Evolutionary conservation across 2,797 vertebrate genomes (phyloP).

Genomic region (Thamnophis elegans): DNA sequence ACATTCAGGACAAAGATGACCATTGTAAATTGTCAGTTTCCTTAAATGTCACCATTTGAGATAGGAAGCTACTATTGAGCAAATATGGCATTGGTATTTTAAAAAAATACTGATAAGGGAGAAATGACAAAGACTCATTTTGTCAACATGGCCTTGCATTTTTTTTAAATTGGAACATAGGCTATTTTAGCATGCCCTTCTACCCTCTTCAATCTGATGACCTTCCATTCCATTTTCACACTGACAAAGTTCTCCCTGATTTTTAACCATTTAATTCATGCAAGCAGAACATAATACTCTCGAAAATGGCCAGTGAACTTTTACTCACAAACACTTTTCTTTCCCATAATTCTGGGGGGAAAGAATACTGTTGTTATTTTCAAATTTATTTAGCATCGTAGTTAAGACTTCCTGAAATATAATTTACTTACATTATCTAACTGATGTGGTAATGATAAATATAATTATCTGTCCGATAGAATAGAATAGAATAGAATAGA

Average conservation of each 20-base stretch:
- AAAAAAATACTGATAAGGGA: slow-evolving; percentile 28
- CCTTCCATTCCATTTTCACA: background rate
- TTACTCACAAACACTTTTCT: background rate
- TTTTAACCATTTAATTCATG: slow-evolving; percentile 1
- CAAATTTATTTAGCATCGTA: background rate
- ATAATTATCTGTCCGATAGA: background rate
- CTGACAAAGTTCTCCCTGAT: background rate
- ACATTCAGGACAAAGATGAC: slow-evolving; percentile 13
- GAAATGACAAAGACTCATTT: slow-evolving; percentile 25
- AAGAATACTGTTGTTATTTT: background rate
- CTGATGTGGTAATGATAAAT: background rate
- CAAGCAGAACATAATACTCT: background rate
- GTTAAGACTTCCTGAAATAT: background rate
- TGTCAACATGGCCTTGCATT: slow-evolving; percentile 22
- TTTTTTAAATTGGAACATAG: background rate
- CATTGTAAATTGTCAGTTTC: slow-evolving; percentile 8
- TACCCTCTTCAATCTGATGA: background rate
- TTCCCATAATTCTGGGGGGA: background rate
- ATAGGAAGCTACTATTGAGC: slow-evolving; percentile 18
- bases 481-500: too few relatives aligned
- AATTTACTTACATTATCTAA: background rate
- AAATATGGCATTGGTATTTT: slow-evolving; percentile 30
- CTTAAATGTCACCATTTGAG: slow-evolving; percentile 21
- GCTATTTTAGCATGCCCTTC: slow-evolving; percentile 12
- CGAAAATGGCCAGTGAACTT: background rate